Base-by-base conservation (phyloP, 1,140 invertebrate genomes). In the Manduca sexta region DNA sequence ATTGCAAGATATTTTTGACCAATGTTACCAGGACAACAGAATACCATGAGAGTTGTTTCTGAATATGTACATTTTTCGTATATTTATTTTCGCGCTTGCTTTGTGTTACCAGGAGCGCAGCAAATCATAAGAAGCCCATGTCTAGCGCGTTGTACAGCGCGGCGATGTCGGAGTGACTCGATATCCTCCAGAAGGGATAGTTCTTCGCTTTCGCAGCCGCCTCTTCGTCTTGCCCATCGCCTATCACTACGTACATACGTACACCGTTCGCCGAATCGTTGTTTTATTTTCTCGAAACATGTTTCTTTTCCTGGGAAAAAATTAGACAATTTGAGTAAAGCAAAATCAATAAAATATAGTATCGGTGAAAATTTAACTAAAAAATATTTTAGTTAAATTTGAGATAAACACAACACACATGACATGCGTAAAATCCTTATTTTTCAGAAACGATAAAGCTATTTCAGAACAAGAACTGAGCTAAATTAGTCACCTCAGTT, bases 181-280 rank as follows among this genome's bases (percentile, higher is more conserved):
- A 94, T 74, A 98, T 94, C 69, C 96, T 89, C 97, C 97, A 99
- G 78, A 98, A 98, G 17, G 97, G 97, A 82, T 97, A 98, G 79
- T 96, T 97, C 83, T 95, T 94, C 67, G 95, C 91, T 87, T 97
- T 96, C 14, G 97, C 96, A 8, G 97, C 97, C 0, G 91, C 89
- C 80, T 98, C 97, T 74, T 98, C 97, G 73, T 98, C 96, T 46
- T 93, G 90, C 1, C 96, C 94, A 79, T 98, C 97, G 6, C 97
- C 97, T 35, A 98, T 94, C 7, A 98, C 96, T 14, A 98, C 96
- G 78, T 98, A 99, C n/a, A n/a, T n/a, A n/a, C 6, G 97, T 98
- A 86, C 96, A 98, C 67, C 97, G 96, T 34, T 95, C 90, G 8
- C 97, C 97, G 86, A 98, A 99, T 57, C 96, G 89, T n/a, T 97